Evolutionary conservation across 2,113 vertebrate species (phyloP).

Genomic region (Phaethornis superciliosus): DNA sequence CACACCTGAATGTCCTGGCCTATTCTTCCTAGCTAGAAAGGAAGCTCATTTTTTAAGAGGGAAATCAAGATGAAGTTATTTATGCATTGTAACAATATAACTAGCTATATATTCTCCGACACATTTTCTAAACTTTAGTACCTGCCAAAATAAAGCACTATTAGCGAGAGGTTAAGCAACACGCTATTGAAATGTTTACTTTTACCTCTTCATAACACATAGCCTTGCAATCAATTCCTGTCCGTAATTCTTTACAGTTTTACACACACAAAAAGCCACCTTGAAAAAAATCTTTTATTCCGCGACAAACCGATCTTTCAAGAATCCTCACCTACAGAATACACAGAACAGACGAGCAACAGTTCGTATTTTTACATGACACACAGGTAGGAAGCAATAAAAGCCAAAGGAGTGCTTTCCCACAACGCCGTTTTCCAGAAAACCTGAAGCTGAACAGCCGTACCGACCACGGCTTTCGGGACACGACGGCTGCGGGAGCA

Average conservation of each 20-base stretch:
- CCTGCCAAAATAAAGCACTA: background rate
- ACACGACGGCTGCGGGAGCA: rapidly evolving
- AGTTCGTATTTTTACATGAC: no score
- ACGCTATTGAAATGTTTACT: background rate
- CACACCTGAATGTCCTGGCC: background rate
- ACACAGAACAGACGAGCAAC: no score
- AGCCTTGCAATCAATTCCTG: background rate
- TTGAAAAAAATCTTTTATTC: no score
- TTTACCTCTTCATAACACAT: background rate
- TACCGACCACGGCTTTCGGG: rapidly evolving
- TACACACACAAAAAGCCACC: no score
- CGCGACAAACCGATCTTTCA: no score
- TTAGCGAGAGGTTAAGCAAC: background rate
- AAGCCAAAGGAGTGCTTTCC: background rate
- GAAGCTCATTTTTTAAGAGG: background rate
- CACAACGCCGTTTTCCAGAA: background rate
- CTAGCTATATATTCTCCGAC: background rate
- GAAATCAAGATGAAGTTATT: background rate
- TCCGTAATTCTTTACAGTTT: background rate
- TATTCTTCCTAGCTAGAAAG: background rate
- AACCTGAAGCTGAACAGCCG: background rate
- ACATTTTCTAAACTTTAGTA: background rate
- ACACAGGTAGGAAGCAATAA: background rate
- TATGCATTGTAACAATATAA: background rate
- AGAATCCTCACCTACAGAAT: no score